Evolutionary conservation across 2,888 invertebrate genomes (phyloP).

Genomic region (Dryobotodes eremita): DNA sequence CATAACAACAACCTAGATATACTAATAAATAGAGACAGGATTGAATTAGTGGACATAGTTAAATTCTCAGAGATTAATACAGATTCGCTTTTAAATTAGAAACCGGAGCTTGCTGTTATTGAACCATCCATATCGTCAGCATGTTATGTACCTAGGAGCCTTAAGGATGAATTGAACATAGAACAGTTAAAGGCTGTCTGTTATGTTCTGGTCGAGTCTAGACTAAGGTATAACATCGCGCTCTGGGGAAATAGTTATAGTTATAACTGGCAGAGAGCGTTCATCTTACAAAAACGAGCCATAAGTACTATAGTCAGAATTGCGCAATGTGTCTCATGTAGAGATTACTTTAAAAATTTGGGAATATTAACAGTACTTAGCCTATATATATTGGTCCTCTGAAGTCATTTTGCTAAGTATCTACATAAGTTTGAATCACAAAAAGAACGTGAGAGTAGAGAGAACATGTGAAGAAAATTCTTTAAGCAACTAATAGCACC

Average conservation of each 20-base stretch:
- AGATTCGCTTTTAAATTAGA: background rate
- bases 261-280: background rate
- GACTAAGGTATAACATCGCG: background rate
- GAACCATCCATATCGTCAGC: background rate
- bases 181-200: background rate
- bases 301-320: background rate
- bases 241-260: constrained; percentile 1
- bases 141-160: background rate
- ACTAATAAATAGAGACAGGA: background rate
- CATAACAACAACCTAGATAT: background rate
- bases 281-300: background rate
- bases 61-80: background rate
- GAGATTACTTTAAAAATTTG: background rate
- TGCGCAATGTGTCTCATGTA: background rate
- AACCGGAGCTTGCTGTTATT: background rate
- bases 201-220: background rate
- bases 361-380: background rate
- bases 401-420: background rate
- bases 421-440: background rate
- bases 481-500: background rate
- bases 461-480: too few species aligned
- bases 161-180: background rate
- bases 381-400: background rate
- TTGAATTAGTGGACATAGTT: background rate
- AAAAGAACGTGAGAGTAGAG: background rate